Evolutionary conservation across 1,140 invertebrate species (phyloP).

Genomic region (Dermatophagoides farinae): DNA sequence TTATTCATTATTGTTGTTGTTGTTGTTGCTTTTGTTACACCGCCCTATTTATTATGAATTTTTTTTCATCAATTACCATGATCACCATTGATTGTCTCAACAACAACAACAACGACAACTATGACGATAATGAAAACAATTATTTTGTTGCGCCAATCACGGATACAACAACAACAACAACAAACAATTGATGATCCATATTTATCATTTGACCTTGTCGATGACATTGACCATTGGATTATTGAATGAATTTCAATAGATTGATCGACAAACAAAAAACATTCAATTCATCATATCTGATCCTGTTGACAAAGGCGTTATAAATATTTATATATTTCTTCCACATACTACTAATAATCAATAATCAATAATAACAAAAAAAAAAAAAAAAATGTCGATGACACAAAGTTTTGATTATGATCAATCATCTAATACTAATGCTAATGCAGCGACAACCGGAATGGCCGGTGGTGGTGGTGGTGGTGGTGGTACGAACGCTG

Average conservation of each 20-base stretch:
- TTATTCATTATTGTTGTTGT: too few relatives aligned
- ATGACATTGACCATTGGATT: not conserved
- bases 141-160: too few relatives aligned
- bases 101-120: too few relatives aligned
- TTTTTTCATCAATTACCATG: not conserved
- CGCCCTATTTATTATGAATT: too few relatives aligned
- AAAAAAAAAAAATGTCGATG: not conserved
- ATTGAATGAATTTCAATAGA: too few relatives aligned
- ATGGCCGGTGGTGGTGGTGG: not conserved
- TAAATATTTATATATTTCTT: not conserved
- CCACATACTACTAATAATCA: not conserved
- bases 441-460: not conserved
- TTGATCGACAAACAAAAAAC: too few relatives aligned
- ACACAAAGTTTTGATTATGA: conserved; percentile 4
- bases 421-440: not conserved
- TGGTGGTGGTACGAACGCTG: not conserved
- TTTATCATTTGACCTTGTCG: not conserved
- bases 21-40: not conserved
- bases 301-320: too few relatives aligned
- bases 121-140: too few relatives aligned
- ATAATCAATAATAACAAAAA: not conserved
- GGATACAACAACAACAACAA: too few relatives aligned
- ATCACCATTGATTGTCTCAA: too few relatives aligned
- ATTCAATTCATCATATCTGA: too few relatives aligned
- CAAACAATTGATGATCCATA: too few relatives aligned